Percentiles rank a stretch among this genome's conserved stretches.
These are phyloP conservation scores for Nasonia oneida DNA, from an alignment of 2,888 invertebrate species.

Conservation along the genomic window DNA sequence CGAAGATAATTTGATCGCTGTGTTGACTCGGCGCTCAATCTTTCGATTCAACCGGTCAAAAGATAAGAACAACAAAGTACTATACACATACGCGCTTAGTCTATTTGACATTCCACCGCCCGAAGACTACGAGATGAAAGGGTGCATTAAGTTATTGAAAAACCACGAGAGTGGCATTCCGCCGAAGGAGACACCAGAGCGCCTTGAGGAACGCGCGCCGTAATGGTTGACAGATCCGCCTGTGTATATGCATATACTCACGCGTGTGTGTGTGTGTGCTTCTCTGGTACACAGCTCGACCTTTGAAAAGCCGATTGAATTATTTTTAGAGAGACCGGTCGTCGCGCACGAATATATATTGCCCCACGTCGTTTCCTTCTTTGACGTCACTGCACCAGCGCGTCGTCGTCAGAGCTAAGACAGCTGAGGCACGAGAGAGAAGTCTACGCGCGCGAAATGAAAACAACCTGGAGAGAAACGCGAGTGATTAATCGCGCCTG, in stretches of 20 bases:
- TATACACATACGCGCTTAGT: too few relatives aligned
- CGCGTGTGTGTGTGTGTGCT: background rate
- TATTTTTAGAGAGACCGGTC: slow-evolving; percentile 43
- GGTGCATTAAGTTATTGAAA: slow-evolving; percentile 4
- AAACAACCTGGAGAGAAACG: background rate
- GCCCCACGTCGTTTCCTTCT: background rate
- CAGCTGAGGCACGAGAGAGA: background rate
- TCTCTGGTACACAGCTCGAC: slow-evolving; percentile 3
- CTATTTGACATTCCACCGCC: too few relatives aligned
- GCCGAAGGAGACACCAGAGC: background rate
- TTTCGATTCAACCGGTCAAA: too few relatives aligned
- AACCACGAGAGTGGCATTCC: slow-evolving; percentile 1
- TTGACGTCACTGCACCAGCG: slow-evolving; percentile 5
- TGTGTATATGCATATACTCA: background rate
- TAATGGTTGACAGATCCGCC: background rate
- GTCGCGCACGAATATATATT: background rate
- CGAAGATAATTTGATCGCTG: too few relatives aligned
- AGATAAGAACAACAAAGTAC: too few relatives aligned
- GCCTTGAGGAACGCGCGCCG: background rate
- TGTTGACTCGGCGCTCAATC: too few relatives aligned
- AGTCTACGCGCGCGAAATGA: background rate
- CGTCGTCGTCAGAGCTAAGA: background rate
- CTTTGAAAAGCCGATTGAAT: slow-evolving; percentile 44
- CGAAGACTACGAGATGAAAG: background rate
- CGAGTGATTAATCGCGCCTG: slow-evolving; percentile 29